Evolutionary conservation across 2,797 vertebrate genomes (phyloP).

Genomic region (Neostethus bicornis): DNA sequence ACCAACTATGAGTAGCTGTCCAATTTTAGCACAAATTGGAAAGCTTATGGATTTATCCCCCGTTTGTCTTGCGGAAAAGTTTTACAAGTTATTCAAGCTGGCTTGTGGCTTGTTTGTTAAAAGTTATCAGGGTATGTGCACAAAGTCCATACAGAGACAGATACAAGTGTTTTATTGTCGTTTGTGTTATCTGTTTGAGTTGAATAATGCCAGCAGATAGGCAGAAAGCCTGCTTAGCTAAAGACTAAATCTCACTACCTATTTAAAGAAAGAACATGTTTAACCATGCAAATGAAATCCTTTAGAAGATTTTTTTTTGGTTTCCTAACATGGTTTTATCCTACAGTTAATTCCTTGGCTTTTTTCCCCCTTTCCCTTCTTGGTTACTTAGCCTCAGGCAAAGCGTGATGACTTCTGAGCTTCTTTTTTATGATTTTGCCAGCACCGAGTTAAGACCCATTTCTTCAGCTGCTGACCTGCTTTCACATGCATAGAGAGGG

Average conservation of each 20-base stretch:
- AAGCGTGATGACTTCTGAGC: slow-evolving; percentile 17
- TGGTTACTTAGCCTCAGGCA: slow-evolving; percentile 37
- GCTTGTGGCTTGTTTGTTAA: neutral
- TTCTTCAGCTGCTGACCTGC: slow-evolving; percentile 28
- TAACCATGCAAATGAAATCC: slow-evolving; percentile 38
- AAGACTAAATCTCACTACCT: slow-evolving; percentile 38
- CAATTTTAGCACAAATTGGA: neutral
- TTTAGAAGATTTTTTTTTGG: slow-evolving; percentile 30
- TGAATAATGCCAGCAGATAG: slow-evolving; percentile 53
- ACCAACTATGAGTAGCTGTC: neutral
- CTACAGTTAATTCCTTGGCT: slow-evolving; percentile 26
- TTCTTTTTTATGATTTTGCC: slow-evolving; percentile 17
- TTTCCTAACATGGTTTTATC: slow-evolving; percentile 38
- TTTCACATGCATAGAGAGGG: slow-evolving; percentile 36
- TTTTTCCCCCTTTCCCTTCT: slow-evolving; percentile 2
- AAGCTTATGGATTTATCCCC: neutral
- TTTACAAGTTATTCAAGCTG: neutral
- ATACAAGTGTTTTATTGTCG: slow-evolving; percentile 24
- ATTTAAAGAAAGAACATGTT: slow-evolving; percentile 30
- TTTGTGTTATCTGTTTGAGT: slow-evolving; percentile 24
- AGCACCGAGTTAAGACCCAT: slow-evolving; percentile 21
- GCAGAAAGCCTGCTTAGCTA: slow-evolving; percentile 46
- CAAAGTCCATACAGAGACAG: slow-evolving; percentile 3
- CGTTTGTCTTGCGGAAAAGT: neutral
- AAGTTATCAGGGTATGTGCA: slow-evolving; percentile 9